Base-by-base conservation (phyloP, 2,113 vertebrate species). In the Pterocles orientalis region DNA sequence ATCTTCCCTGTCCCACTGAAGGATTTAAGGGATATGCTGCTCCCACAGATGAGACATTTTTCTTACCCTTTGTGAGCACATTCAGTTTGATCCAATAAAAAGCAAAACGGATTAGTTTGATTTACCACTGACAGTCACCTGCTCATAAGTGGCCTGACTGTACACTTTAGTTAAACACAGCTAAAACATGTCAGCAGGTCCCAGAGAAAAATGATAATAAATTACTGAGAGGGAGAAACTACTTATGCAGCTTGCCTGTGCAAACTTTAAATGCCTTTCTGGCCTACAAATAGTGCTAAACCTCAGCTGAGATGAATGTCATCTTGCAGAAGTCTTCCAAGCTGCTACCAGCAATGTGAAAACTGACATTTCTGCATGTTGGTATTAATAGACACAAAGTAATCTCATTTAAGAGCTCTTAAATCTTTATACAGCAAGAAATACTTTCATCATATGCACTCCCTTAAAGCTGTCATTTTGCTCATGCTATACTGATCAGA, bases 61-160 rank as follows among this genome's bases (percentile, higher is more conserved):
- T 18, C 64, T 78, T 60, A 43, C 12, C 9, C 43, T 73, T 66
- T 51, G 3, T 73, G 57, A 94, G 69, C 18, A 71, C 43, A 34
- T 54, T 56, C 66, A 57, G 13, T 36, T 34, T 88, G 94, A 90
- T 70, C 69, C 69, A 90, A 78, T 92, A 88, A 70, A 93, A 91
- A 39, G 15, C 21, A 81, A 86, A 95, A 66, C 3, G 20, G 88
- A 94, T 95, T 78, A 48, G 28, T 68, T 3, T 88, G 91, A 88
- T 92, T 86, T 75, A 82, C 43, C 51, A 81, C 56, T 41, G 43
- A 78, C 9, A 4, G 81, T 66, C 72, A 82, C 36, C 73, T 79
- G 77, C 80, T 81, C 6, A 0, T 48, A 92, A 92, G 78, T 16
- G 48, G 88, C n/a, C 43, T 78, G 60, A 78, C 54, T 36, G 41